Evolutionary conservation across 2,797 vertebrate species (phyloP).

Genomic region (Melanotaenia pygmaea): DNA sequence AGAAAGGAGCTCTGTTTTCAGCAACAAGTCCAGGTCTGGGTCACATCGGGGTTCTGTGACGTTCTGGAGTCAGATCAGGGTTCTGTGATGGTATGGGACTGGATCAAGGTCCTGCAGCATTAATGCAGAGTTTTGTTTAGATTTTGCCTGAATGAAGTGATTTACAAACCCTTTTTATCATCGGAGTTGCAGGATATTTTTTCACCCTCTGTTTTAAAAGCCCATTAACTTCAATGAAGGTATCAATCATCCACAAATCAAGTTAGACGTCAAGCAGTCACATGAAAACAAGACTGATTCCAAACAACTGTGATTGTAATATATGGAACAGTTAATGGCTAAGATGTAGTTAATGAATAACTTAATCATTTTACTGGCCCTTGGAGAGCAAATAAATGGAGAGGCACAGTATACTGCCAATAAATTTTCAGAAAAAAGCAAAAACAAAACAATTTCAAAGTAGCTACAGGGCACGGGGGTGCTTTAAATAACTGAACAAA

Average conservation of each 20-base stretch:
- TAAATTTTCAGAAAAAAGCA: slow-evolving; percentile 12
- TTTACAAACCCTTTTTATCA: too few relatives aligned
- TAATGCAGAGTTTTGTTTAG: too few relatives aligned
- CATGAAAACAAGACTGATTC: slow-evolving; percentile 35
- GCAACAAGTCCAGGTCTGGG: too few relatives aligned
- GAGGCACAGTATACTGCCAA: not conserved
- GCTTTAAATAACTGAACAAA: slow-evolving; percentile 40
- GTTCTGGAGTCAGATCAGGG: too few relatives aligned
- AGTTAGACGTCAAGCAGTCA: slow-evolving; percentile 34
- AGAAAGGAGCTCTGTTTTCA: too few relatives aligned
- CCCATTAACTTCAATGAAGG: slow-evolving; percentile 10
- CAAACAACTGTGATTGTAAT: slow-evolving; percentile 43
- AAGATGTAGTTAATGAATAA: slow-evolving; percentile 44
- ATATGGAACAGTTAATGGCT: slow-evolving; percentile 13
- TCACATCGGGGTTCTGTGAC: too few relatives aligned
- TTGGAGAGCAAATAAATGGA: slow-evolving; percentile 40
- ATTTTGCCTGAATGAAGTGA: too few relatives aligned
- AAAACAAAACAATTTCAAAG: slow-evolving; percentile 16
- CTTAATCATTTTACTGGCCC: slow-evolving; percentile 49
- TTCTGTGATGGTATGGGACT: too few relatives aligned
- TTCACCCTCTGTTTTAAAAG: too few relatives aligned
- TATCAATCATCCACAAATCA: slow-evolving; percentile 24
- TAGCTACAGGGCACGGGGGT: slow-evolving; percentile 17
- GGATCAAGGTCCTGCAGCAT: too few relatives aligned
- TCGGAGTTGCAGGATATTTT: too few relatives aligned